Percentiles rank a stretch among this genome's conserved stretches.
Evolutionary conservation across 2,888 invertebrate species (phyloP).

Genomic region (Callyntrura sp.): DNA sequence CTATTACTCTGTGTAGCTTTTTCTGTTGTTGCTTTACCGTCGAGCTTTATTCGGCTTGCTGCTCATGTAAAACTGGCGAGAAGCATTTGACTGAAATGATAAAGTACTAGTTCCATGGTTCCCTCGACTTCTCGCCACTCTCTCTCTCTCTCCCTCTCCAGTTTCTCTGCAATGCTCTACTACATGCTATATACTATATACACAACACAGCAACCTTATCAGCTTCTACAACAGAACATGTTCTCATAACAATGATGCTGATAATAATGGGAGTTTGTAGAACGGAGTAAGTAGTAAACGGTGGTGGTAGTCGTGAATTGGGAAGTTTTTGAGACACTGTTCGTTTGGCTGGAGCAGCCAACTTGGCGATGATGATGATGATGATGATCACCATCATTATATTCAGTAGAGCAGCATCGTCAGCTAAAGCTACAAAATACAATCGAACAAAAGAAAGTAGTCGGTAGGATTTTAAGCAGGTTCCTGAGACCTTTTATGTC

Average conservation of each 20-base stretch:
- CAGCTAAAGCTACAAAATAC: conserved; percentile 2
- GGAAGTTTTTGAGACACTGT: neutral
- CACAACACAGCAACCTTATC: neutral
- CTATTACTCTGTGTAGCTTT: neutral
- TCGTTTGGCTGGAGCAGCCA: neutral
- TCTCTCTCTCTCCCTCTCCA: too few relatives aligned
- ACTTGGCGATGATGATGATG: neutral
- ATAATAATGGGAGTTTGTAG: neutral
- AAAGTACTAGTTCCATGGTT: neutral
- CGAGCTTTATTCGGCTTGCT: neutral
- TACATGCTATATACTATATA: too few relatives aligned
- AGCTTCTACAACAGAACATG: neutral
- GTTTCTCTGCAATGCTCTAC: too few relatives aligned
- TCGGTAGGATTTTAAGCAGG: conserved; percentile 8
- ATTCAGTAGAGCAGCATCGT: neutral
- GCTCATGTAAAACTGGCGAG: conserved; percentile 6
- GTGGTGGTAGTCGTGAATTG: too few relatives aligned
- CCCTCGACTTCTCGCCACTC: too few relatives aligned
- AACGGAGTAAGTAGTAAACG: too few relatives aligned
- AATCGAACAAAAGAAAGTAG: neutral
- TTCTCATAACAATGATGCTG: too few relatives aligned
- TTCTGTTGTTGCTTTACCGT: neutral
- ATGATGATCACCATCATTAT: neutral
- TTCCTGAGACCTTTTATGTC: conserved; percentile 6
- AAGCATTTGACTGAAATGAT: conserved; percentile 4